Conservation (phyloP, 2,113 vertebrate genomes). For the Budorcas taxicolor region DNA sequence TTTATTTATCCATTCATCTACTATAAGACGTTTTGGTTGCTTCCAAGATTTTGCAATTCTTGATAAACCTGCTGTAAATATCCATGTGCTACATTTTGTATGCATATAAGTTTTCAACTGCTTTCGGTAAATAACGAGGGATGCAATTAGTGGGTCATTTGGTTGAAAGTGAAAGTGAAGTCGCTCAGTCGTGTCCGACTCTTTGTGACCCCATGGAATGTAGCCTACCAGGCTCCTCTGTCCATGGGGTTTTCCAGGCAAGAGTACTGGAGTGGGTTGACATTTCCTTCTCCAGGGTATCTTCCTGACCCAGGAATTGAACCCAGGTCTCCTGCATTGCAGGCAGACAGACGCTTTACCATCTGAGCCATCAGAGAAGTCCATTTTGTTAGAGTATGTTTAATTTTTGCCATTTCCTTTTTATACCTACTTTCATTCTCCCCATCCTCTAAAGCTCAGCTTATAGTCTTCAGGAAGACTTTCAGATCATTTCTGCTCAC, state of each 20-base stretch:
- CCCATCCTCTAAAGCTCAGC: not conserved
- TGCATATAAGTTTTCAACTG: not conserved
- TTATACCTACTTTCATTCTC: not conserved
- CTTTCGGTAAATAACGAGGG: not conserved
- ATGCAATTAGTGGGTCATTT: not conserved
- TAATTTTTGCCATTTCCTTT: not conserved
- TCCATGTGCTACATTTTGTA: not conserved
- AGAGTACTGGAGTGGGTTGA: not conserved
- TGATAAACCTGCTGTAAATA: not conserved
- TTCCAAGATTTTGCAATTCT: not conserved
- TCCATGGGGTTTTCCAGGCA: not conserved
- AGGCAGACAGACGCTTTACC: not conserved
- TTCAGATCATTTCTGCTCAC: not conserved
- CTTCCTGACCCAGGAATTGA: not conserved
- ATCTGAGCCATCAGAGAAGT: not conserved
- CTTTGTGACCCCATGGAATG: not conserved
- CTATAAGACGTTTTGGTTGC: not conserved
- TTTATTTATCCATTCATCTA: not conserved
- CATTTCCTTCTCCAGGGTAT: not conserved
- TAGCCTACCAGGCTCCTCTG: not conserved
- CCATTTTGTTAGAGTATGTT: not conserved
- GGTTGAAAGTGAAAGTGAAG: not conserved
- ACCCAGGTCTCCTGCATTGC: not conserved
- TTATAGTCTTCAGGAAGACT: not conserved
- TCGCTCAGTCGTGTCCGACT: accelerated